phyloP scores from a whole-genome alignment of 2,888 invertebrate species.

The Agrotis segetum region DNA sequence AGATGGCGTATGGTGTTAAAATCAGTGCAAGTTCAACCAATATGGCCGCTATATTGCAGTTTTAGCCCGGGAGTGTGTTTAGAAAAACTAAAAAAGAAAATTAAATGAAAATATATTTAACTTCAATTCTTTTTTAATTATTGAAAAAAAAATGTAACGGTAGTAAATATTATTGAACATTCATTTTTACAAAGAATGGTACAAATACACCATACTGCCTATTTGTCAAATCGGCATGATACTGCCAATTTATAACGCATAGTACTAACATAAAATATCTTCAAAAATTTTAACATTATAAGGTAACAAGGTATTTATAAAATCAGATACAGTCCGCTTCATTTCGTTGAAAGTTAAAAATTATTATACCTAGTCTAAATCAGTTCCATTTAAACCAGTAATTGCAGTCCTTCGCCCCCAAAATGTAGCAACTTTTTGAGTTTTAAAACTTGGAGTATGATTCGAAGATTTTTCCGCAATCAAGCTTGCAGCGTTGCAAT shows the following conservation, averaged over 20 bases:
- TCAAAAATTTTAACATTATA: neutral
- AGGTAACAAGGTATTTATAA: neutral
- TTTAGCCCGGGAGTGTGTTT: constrained; percentile 93
- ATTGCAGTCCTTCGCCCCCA: neutral
- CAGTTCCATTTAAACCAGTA: neutral
- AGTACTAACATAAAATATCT: too few species aligned
- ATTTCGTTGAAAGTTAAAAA: neutral
- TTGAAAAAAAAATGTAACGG: too few species aligned
- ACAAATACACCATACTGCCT: too few species aligned
- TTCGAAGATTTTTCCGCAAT: constrained; percentile 24
- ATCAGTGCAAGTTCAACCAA: constrained; percentile 92
- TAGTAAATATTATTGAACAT: neutral
- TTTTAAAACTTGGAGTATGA: neutral
- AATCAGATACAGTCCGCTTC: too few species aligned
- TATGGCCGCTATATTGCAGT: constrained; percentile 94
- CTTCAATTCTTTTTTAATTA: neutral
- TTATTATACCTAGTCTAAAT: neutral
- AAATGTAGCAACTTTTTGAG: neutral
- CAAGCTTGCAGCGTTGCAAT: constrained; percentile 64
- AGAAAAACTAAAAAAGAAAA: constrained; percentile 63
- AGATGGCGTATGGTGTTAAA: constrained; percentile 92
- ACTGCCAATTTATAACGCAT: too few species aligned
- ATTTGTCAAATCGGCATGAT: too few species aligned
- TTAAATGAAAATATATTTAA: neutral
- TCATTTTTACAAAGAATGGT: too few species aligned